Percentiles rank a stretch among this genome's conserved stretches.
Conservation (phyloP, 2,113 vertebrate species). For the Thymallus thymallus region DNA sequence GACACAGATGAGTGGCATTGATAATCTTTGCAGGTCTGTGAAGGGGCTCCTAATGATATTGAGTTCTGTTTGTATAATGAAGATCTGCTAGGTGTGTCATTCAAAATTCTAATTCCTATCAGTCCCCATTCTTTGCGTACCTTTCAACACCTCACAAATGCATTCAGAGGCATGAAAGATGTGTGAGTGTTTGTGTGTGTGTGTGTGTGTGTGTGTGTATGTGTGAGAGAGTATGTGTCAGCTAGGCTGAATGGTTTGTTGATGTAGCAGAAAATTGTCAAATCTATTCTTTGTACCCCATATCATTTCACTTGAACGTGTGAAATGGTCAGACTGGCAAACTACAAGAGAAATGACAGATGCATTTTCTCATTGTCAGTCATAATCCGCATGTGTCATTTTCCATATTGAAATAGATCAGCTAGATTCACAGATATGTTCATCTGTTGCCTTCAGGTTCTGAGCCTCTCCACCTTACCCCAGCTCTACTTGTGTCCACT, state of each 20-base stretch:
- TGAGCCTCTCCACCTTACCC: neutral
- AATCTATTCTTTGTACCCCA: neutral
- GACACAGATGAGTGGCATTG: slow-evolving; percentile 4
- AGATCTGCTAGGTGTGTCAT: too few species aligned
- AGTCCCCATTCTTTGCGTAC: too few species aligned
- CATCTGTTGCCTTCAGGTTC: neutral
- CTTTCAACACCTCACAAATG: too few species aligned
- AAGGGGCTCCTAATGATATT: too few species aligned
- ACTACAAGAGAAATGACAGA: neutral
- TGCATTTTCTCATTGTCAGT: neutral
- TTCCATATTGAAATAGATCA: neutral
- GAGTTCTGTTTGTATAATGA: too few species aligned
- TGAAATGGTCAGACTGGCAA: too few species aligned
- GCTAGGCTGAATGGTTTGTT: neutral
- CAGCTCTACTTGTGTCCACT: neutral
- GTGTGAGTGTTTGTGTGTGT: slow-evolving; percentile 3
- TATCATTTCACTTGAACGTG: neutral
- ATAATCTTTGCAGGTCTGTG: too few species aligned
- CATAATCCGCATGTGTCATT: neutral
- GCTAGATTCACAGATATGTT: neutral
- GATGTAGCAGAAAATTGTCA: too few species aligned
- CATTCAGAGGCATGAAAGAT: too few species aligned
- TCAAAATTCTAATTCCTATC: too few species aligned
- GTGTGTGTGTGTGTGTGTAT: slow-evolving; percentile 6
- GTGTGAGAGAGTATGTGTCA: too few species aligned